These are phyloP conservation scores for Peucedramus taeniatus DNA, from an alignment of 2,113 vertebrate genomes.

Conservation along the genomic window DNA sequence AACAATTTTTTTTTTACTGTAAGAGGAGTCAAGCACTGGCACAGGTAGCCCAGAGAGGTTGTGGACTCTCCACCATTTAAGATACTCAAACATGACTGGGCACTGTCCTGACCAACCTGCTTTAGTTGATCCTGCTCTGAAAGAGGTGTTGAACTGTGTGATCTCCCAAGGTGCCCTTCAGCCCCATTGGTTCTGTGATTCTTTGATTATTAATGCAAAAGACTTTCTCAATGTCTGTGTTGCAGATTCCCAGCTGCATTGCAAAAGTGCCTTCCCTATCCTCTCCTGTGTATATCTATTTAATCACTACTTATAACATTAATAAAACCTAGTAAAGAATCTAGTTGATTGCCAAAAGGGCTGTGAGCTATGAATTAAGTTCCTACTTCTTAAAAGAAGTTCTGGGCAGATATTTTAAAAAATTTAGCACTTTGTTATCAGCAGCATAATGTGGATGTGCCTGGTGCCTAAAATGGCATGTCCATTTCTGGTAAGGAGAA, in stretches of 20 bases:
- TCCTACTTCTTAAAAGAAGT: neutral
- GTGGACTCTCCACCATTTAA: neutral
- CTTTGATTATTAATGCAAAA: neutral
- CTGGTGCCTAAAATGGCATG: neutral
- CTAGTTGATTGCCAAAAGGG: neutral
- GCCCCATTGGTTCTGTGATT: neutral
- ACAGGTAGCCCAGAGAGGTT: neutral
- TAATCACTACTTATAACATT: neutral
- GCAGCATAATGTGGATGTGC: neutral
- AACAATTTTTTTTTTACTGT: rapidly evolving
- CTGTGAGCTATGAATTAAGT: neutral
- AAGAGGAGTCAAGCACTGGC: neutral
- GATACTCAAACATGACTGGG: neutral
- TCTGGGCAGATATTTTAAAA: neutral
- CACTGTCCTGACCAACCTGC: neutral
- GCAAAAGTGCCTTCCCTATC: neutral
- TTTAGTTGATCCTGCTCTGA: neutral
- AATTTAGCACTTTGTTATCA: neutral
- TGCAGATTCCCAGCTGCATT: neutral
- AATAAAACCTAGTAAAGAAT: neutral
- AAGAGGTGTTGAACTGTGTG: neutral
- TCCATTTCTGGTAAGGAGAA: neutral
- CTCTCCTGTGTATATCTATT: neutral
- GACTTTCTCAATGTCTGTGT: neutral
- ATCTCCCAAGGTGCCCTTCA: neutral